A percentile compares a stretch with the other conserved stretches of the same genome.
Conservation (phyloP, 2,113 vertebrate species). For the Eptatretus burgeri region DNA sequence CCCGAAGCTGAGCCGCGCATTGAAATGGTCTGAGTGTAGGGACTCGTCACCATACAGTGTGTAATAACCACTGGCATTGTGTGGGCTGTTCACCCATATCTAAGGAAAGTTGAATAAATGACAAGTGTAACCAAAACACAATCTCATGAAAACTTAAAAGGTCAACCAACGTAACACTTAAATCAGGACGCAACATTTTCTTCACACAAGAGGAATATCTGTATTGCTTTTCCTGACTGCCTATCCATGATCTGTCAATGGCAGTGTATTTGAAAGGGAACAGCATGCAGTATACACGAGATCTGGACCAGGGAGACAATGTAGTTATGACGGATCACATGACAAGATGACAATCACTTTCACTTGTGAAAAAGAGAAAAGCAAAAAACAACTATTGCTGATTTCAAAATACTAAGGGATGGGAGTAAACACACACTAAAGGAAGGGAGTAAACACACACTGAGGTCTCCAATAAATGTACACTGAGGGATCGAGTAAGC, state of each 20-base stretch:
- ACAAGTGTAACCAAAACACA: not conserved
- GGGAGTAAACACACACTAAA: too few relatives aligned
- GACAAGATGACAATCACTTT: too few relatives aligned
- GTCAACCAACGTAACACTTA: not conserved
- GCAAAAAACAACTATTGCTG: too few relatives aligned
- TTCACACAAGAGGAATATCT: not conserved
- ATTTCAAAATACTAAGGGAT: too few relatives aligned
- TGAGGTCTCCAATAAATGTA: too few relatives aligned
- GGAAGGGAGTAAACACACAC: too few relatives aligned
- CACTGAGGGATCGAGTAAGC: too few relatives aligned
- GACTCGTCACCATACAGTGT: constrained; percentile 69
- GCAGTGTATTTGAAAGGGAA: not conserved
- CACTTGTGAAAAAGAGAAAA: too few relatives aligned
- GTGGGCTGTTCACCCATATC: constrained; percentile 86
- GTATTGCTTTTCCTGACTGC: not conserved
- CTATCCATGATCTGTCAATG: not conserved
- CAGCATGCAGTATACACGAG: not conserved
- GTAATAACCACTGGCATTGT: constrained; percentile 75
- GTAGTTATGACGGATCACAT: too few relatives aligned
- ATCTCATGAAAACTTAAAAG: not conserved
- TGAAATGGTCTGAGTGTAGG: constrained; percentile 69
- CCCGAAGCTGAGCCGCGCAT: constrained; percentile 57
- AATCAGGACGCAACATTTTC: not conserved
- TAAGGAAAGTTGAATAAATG: constrained; percentile 12
- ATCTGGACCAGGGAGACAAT: too few relatives aligned